Evolutionary conservation across 1,140 invertebrate species (phyloP), one percentile per base, ranked within the genome.

Genomic region (Brachionus sp.): DNA sequence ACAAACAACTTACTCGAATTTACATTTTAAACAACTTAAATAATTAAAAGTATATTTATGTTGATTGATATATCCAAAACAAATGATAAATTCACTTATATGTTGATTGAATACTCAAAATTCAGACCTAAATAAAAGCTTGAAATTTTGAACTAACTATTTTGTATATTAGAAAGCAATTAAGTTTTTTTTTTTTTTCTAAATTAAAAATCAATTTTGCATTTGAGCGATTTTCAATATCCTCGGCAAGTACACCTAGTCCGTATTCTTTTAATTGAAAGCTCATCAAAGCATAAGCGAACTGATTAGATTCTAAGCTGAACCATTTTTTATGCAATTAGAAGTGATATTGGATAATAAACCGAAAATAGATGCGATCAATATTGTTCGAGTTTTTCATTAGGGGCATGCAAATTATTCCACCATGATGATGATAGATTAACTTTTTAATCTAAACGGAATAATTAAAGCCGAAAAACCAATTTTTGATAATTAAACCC

Each of bases 11-110:
- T 66, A 13, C 29, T 33, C 10, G 29, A 66, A 70, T 70, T 70
- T 70, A 70, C 66, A 70, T 70, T 70, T 70, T 33, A 70, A 70
- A 70, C 66, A 70, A 70, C 33, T 37, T 42, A 37, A 66, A 37
- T 39, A 70, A 70, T 70, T 70, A 70, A 70, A 70, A 70, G 37
- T 70, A 37, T 70, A 70, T 70, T 70, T 70, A 70, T 70, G 66
- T 9, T 70, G 66, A 70, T 70, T 70, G 66, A 70, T 70, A 70
- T 39, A 39, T 66, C 25, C 13, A 66, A 66, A 66, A 66, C 5
- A 66, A 66, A 33, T 66, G 64, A 33, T 33, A 66, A 33, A 13
- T 70, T 33, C n/a, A 70, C 66, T 70, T 70, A 39, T 35, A 33
- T 70, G 66, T 70, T 37, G 66, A 70, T 70, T 70, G 66, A 70